phyloP scores from a whole-genome alignment of 2,888 invertebrate species.

The Mantis religiosa region DNA sequence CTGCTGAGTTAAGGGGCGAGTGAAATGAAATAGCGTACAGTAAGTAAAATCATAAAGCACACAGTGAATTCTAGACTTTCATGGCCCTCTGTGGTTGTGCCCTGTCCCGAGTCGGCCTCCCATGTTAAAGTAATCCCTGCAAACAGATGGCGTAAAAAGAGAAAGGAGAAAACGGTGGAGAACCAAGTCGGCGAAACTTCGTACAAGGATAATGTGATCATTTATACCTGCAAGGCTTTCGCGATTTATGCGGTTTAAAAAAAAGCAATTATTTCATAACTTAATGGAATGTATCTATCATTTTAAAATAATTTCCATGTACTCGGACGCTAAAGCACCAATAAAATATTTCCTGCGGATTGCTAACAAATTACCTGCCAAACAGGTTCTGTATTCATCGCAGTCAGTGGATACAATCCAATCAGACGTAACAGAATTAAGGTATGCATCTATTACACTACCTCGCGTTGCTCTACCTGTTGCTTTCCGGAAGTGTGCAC shows the following conservation, averaged over 20 bases:
- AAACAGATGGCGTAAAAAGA: slow-evolving; percentile 7
- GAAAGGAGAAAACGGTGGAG: not conserved
- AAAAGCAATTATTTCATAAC: not conserved
- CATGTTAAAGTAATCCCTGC: slow-evolving; percentile 7
- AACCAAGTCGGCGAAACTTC: not conserved
- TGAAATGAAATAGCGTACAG: slow-evolving; percentile 30
- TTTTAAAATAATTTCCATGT: not conserved
- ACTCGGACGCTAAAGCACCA: not conserved
- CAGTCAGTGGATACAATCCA: not conserved
- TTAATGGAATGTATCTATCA: not conserved
- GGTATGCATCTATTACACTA: not conserved
- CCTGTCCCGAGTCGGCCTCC: not conserved
- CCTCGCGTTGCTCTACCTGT: not conserved
- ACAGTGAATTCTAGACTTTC: not conserved
- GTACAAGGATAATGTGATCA: not conserved
- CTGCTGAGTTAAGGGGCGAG: slow-evolving; percentile 28
- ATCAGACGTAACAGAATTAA: not conserved
- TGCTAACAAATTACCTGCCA: not conserved
- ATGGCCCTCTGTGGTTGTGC: not conserved
- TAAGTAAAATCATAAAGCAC: slow-evolving; percentile 31
- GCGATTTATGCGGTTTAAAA: not conserved
- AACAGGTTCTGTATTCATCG: not conserved
- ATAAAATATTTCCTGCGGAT: too few relatives aligned
- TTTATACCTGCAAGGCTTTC: not conserved
- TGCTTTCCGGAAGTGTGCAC: not conserved